A percentile compares a stretch with the other conserved stretches of the same genome.
These are phyloP conservation scores for Bradypodion ventrale DNA, from an alignment of 2,797 vertebrate species.

Conservation along the genomic window DNA sequence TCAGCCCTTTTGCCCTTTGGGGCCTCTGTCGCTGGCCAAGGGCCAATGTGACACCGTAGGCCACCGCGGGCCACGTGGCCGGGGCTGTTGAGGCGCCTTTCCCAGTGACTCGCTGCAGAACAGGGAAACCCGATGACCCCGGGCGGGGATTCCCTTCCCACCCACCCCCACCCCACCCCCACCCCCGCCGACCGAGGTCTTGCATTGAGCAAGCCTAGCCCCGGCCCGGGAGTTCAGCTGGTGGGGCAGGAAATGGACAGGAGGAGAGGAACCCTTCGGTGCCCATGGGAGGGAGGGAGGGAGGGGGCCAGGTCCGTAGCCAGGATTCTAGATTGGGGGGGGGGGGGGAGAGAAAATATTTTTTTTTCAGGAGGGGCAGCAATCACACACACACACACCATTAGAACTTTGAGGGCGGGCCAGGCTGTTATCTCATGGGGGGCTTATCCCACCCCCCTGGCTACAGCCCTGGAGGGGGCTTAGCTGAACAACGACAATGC, in stretches of 20 bases:
- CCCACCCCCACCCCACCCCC: not conserved
- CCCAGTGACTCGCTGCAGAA: not conserved
- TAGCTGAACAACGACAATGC: too few relatives aligned
- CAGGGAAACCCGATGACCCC: not conserved
- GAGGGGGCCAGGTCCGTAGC: too few relatives aligned
- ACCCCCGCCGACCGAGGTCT: not conserved
- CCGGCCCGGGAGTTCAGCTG: not conserved
- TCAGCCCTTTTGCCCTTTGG: not conserved
- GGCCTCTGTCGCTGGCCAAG: not conserved
- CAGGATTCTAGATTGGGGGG: too few relatives aligned
- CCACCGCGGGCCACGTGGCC: too few relatives aligned
- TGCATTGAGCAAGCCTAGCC: not conserved
- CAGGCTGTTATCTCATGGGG: too few relatives aligned
- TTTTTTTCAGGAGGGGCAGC: too few relatives aligned
- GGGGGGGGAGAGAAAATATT: too few relatives aligned
- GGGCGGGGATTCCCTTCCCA: not conserved
- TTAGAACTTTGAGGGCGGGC: too few relatives aligned
- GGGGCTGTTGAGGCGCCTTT: not conserved
- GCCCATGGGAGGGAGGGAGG: not conserved
- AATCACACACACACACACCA: too few relatives aligned
- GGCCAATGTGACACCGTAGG: not conserved
- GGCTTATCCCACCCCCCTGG: too few relatives aligned
- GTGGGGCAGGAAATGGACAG: not conserved
- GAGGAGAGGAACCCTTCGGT: too few relatives aligned
- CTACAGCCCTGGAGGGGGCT: too few relatives aligned